A percentile compares a stretch with the other conserved stretches of the same genome.
Evolutionary conservation across 2,113 vertebrate genomes (phyloP).

Genomic region (Mungos mungo): DNA sequence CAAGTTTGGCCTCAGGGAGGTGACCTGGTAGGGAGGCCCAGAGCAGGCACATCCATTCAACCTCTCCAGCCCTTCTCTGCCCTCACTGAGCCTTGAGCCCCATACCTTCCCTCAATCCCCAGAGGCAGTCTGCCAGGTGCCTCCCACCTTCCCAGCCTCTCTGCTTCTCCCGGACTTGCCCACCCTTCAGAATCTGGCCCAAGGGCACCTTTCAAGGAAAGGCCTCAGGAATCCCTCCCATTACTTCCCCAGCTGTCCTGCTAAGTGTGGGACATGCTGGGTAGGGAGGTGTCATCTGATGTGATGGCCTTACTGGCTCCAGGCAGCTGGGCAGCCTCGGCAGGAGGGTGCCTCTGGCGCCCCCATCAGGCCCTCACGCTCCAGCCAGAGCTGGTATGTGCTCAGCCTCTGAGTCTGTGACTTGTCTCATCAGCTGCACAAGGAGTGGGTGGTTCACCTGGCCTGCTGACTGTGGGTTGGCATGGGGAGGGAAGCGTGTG

Average conservation of each 20-base stretch:
- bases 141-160: not conserved
- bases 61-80: not conserved
- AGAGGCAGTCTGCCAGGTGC: accelerated
- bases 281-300: not conserved
- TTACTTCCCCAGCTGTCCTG: not conserved
- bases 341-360: not conserved
- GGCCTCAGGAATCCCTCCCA: not conserved
- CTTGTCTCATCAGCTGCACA: not conserved
- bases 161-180: not conserved
- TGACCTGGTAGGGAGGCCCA: not conserved
- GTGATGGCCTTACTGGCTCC: not conserved
- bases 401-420: not conserved
- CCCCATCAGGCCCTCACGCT: not conserved
- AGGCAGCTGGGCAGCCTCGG: not conserved
- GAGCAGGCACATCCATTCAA: not conserved
- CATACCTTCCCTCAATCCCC: accelerated
- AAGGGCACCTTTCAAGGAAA: not conserved
- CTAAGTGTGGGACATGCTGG: not conserved
- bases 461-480: not conserved
- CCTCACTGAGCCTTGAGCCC: not conserved
- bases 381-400: not conserved
- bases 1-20: not conserved
- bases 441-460: not conserved
- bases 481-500: not conserved
- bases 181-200: not conserved